phyloP scores from a whole-genome alignment of 1,140 invertebrate genomes.

The Galleria mellonella region DNA sequence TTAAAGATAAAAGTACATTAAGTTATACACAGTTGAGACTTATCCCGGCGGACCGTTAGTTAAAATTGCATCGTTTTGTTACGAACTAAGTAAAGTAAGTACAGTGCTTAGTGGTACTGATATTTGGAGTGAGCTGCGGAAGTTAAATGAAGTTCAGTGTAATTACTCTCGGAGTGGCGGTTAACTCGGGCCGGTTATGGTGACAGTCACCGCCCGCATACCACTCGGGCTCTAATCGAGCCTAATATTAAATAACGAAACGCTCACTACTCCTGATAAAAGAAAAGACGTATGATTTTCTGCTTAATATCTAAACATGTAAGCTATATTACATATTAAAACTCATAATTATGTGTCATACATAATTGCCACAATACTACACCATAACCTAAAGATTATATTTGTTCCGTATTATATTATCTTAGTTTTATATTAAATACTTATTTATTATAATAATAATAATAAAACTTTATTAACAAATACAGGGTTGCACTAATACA shows the following conservation, averaged over 20 bases:
- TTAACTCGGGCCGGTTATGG: constrained; percentile 47
- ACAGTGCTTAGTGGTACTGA: constrained; percentile 52
- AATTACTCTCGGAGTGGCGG: constrained; percentile 62
- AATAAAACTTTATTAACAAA: too few relatives aligned
- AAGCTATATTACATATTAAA: not conserved
- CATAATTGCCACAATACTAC: too few relatives aligned
- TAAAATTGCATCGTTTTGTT: constrained; percentile 60
- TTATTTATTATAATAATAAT: too few relatives aligned
- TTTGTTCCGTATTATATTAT: too few relatives aligned
- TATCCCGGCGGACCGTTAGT: constrained; percentile 34
- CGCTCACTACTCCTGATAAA: constrained; percentile 7
- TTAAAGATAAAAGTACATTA: constrained; percentile 11
- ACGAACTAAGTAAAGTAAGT: constrained; percentile 53
- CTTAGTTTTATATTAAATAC: too few relatives aligned
- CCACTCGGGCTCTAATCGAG: constrained; percentile 37
- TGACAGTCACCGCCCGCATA: constrained; percentile 38
- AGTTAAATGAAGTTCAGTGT: constrained; percentile 67
- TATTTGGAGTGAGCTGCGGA: constrained; percentile 60
- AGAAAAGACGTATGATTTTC: not conserved
- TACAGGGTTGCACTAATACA: too few relatives aligned
- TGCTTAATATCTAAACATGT: not conserved
- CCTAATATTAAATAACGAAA: constrained; percentile 37
- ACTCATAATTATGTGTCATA: too few relatives aligned
- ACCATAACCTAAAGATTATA: too few relatives aligned
- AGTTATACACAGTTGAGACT: constrained; percentile 27